Conservation (phyloP, 1,140 invertebrate genomes). For the Lucilia cuprina region DNA sequence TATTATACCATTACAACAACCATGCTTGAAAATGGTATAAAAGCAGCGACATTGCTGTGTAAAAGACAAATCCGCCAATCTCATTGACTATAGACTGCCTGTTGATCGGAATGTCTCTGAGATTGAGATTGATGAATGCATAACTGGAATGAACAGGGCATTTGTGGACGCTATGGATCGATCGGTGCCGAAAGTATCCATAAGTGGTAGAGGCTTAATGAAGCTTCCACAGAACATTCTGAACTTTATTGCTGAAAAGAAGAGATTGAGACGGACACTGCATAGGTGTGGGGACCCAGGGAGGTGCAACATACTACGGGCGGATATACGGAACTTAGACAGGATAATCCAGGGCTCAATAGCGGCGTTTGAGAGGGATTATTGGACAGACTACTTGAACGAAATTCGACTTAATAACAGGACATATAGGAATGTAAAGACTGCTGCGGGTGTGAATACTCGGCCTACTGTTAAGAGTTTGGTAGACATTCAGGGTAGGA, state of each 20-base stretch:
- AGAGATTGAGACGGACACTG: neutral
- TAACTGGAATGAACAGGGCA: neutral
- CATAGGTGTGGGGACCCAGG: neutral
- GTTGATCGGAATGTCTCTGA: neutral
- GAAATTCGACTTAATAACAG: neutral
- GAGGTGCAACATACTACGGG: neutral
- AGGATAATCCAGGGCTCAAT: neutral
- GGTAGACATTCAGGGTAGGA: neutral
- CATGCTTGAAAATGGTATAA: too few species aligned
- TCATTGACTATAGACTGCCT: too few species aligned
- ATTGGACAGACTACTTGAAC: neutral
- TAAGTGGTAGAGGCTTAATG: too few species aligned
- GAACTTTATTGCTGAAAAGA: neutral
- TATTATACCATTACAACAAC: too few species aligned
- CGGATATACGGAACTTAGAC: neutral
- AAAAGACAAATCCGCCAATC: too few species aligned
- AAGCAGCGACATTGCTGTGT: too few species aligned
- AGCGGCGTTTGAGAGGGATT: neutral
- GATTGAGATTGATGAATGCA: neutral
- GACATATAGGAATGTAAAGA: neutral
- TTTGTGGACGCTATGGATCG: neutral
- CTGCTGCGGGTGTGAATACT: neutral
- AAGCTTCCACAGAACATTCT: neutral
- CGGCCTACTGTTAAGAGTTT: neutral
- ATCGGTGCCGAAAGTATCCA: neutral